Evolutionary conservation across 2,797 vertebrate species (phyloP).

Genomic region (Ctenopoma multispine): DNA sequence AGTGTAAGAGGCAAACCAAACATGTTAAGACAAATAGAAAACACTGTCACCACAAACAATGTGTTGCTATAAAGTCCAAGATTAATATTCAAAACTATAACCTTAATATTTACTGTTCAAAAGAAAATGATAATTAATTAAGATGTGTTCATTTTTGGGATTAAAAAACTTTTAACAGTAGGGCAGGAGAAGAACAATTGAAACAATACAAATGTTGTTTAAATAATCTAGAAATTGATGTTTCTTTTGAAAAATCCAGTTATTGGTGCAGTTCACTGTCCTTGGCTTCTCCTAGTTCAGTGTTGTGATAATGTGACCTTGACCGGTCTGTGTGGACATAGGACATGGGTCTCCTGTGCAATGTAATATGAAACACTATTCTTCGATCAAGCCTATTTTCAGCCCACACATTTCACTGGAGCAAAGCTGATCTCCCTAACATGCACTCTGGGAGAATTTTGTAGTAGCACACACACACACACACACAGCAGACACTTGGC

Average conservation of each 20-base stretch:
- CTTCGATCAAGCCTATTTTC: constrained; percentile 81
- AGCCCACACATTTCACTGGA: constrained; percentile 74
- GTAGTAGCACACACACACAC: constrained; percentile 19
- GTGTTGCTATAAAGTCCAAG: background rate
- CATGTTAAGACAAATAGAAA: constrained; percentile 12
- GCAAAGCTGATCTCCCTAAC: constrained; percentile 75
- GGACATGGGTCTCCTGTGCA: constrained; percentile 73
- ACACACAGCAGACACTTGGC: constrained; percentile 44
- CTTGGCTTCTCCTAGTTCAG: constrained; percentile 2
- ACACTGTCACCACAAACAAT: background rate
- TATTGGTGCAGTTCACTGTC: constrained; percentile 1
- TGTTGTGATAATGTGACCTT: constrained; percentile 58
- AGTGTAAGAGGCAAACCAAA: constrained; percentile 23
- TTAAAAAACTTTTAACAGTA: too few relatives aligned
- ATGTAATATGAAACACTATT: constrained; percentile 78
- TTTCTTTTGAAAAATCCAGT: background rate
- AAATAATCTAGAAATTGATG: background rate
- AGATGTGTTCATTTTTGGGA: background rate
- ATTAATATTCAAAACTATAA: constrained; percentile 13
- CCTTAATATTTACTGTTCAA: background rate
- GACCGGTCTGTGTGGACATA: constrained; percentile 30
- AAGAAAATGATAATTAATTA: background rate
- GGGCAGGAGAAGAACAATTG: too few relatives aligned
- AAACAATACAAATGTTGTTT: too few relatives aligned
- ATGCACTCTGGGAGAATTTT: constrained; percentile 64